A percentile compares a stretch with the other conserved stretches of the same genome.
These are phyloP conservation scores for Chrysolina americana DNA, from an alignment of 2,888 invertebrate genomes.

Conservation along the genomic window DNA sequence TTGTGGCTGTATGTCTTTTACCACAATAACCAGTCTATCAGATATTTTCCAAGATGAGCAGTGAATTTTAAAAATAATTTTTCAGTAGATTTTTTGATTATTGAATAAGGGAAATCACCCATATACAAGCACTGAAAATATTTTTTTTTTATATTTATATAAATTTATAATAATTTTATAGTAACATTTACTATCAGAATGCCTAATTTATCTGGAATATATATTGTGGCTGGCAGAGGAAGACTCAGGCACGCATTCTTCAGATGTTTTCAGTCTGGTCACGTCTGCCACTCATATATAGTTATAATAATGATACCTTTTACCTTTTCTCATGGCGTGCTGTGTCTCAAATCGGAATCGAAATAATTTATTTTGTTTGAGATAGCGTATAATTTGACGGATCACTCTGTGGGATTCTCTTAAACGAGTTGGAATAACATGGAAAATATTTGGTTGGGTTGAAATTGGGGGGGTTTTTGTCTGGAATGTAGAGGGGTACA, in stretches of 20 bases:
- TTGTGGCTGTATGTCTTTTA: too few species aligned
- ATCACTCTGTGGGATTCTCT: slow-evolving; percentile 44
- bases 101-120: too few species aligned
- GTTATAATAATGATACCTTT: slow-evolving; percentile 62
- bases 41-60: too few species aligned
- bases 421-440: slow-evolving; percentile 26
- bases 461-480: not conserved
- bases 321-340: slow-evolving; percentile 57
- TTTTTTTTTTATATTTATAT: too few species aligned
- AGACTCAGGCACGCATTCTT: slow-evolving; percentile 55
- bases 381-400: slow-evolving; percentile 52
- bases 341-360: slow-evolving; percentile 59
- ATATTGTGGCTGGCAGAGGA: slow-evolving; percentile 11
- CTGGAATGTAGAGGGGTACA: not conserved
- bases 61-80: too few species aligned
- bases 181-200: not conserved
- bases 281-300: slow-evolving; percentile 61
- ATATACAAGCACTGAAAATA: too few species aligned
- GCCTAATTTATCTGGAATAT: slow-evolving; percentile 10
- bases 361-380: slow-evolving; percentile 55
- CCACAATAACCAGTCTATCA: too few species aligned
- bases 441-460: slow-evolving; percentile 5
- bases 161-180: too few species aligned
- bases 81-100: too few species aligned
- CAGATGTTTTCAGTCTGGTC: slow-evolving; percentile 60